A percentile compares a stretch with the other conserved stretches of the same genome.
Conservation (phyloP, 2,113 vertebrate genomes). For the Gallinago media region DNA sequence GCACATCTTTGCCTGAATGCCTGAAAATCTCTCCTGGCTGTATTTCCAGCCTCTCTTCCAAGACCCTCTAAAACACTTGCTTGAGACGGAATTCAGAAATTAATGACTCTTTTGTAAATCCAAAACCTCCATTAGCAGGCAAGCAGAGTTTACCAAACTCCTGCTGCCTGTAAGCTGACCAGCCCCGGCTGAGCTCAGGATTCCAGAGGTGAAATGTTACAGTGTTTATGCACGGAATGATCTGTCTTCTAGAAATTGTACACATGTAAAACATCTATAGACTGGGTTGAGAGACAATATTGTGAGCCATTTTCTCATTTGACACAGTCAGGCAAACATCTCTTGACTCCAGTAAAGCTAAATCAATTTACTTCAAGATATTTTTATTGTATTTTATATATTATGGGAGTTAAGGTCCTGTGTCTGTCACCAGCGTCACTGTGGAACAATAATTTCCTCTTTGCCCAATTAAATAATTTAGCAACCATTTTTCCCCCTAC, state of each 20-base stretch:
- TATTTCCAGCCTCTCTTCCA: background rate
- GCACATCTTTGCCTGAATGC: background rate
- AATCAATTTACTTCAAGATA: background rate
- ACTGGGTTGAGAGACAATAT: background rate
- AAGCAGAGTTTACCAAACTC: background rate
- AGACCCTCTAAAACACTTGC: background rate
- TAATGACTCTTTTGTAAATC: background rate
- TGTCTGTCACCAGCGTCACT: background rate
- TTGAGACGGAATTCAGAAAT: background rate
- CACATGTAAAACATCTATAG: slow-evolving; percentile 5
- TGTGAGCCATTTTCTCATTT: background rate
- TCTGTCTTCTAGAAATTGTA: background rate
- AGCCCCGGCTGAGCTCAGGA: background rate
- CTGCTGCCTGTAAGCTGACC: background rate
- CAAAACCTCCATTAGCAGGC: background rate
- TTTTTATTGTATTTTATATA: background rate
- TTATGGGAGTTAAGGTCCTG: background rate
- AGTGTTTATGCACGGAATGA: background rate
- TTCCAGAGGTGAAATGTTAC: background rate
- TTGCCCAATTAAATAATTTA: background rate
- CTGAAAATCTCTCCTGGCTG: background rate
- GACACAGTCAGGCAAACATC: background rate
- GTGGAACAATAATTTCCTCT: background rate
- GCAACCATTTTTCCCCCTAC: background rate
- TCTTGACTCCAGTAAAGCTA: background rate